phyloP scores from a whole-genome alignment of 2,113 vertebrate species.

The Callospermophilus lateralis region DNA sequence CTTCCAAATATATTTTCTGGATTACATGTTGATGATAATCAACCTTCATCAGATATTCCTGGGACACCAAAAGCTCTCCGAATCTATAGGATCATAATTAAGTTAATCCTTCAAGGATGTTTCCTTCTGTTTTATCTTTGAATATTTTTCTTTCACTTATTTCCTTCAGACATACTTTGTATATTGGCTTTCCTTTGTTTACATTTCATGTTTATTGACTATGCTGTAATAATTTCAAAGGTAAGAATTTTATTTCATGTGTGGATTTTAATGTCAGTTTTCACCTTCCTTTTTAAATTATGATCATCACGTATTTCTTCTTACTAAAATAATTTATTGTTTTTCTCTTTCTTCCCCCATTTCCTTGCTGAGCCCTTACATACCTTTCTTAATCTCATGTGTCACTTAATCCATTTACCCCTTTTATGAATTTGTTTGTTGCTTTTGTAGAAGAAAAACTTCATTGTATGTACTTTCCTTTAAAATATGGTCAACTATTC shows the following conservation, averaged over 20 bases:
- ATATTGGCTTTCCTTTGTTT: neutral
- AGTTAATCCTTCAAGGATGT: neutral
- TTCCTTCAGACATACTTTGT: neutral
- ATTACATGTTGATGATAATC: neutral
- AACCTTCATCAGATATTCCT: neutral
- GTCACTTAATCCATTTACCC: neutral
- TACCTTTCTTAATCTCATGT: neutral
- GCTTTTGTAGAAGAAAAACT: neutral
- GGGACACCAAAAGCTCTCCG: neutral
- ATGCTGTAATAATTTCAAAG: neutral
- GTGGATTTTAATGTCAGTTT: neutral
- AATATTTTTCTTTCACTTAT: neutral
- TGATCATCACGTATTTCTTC: neutral
- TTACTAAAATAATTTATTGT: neutral
- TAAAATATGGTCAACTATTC: neutral
- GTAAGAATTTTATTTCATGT: slow-evolving; percentile 8
- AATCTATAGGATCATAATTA: neutral
- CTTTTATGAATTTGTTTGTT: neutral
- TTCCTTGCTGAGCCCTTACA: neutral
- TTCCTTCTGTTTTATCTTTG: slow-evolving; percentile 55
- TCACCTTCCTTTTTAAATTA: neutral
- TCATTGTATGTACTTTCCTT: neutral
- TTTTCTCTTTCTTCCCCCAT: neutral
- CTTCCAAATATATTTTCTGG: neutral
- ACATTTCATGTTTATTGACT: neutral